Conservation (phyloP, 2,797 vertebrate genomes). For the Lophius americanus region DNA sequence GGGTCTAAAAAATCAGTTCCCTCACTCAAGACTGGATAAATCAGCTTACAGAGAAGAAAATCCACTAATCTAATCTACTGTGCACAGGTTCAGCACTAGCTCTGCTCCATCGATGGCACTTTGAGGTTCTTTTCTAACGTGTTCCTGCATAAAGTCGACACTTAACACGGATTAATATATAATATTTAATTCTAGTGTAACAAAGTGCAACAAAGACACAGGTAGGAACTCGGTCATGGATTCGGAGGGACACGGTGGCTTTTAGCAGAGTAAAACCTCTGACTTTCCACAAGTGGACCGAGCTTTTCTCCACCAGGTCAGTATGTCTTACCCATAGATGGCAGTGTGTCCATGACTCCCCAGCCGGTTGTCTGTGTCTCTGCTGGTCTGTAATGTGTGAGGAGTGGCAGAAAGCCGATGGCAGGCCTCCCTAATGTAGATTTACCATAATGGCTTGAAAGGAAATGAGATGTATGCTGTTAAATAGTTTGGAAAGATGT, state of each 20-base stretch:
- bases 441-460: conserved; percentile 71
- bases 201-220: background rate
- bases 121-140: too few species aligned
- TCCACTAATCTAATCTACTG: too few species aligned
- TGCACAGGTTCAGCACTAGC: too few species aligned
- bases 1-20: too few species aligned
- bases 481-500: conserved; percentile 79
- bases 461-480: conserved; percentile 73
- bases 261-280: background rate
- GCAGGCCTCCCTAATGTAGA: conserved; percentile 69
- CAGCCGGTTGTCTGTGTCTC: conserved; percentile 15
- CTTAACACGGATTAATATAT: too few species aligned
- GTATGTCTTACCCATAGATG: conserved; percentile 56
- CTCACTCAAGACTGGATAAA: too few species aligned
- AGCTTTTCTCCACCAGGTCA: conserved; percentile 10
- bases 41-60: too few species aligned
- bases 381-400: conserved; percentile 36
- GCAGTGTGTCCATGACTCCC: conserved; percentile 61
- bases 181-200: background rate
- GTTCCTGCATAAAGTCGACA: too few species aligned
- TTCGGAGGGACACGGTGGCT: background rate
- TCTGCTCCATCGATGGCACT: too few species aligned
- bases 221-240: background rate
- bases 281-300: background rate
- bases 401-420: conserved; percentile 58